These are phyloP conservation scores for Perognathus longimembris DNA, from an alignment of 2,113 vertebrate genomes.

Conservation along the genomic window DNA sequence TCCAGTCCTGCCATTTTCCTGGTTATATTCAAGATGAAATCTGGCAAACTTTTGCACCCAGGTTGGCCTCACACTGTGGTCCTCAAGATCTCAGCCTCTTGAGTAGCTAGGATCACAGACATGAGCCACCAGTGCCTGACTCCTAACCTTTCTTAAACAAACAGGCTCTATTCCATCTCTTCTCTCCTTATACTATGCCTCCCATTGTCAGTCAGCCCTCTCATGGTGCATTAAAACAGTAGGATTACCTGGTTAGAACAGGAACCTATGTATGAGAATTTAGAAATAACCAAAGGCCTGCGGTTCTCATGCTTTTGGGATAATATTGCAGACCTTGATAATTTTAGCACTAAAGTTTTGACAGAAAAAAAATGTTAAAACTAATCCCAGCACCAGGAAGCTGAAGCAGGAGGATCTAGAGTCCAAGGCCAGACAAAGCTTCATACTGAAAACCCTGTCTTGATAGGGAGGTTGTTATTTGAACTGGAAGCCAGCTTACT, in stretches of 20 bases:
- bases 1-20: not conserved
- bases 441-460: too few species aligned
- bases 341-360: not conserved
- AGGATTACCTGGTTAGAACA: not conserved
- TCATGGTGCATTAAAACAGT: not conserved
- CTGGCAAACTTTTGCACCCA: too few species aligned
- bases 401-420: too few species aligned
- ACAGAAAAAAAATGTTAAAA: too few species aligned
- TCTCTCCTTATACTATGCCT: not conserved
- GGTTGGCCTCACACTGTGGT: too few species aligned
- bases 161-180: not conserved
- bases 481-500: constrained; percentile 23
- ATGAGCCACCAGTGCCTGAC: too few species aligned
- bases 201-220: not conserved
- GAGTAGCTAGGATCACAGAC: too few species aligned
- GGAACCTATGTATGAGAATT: not conserved
- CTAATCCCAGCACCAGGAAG: too few species aligned
- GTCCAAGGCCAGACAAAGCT: not conserved
- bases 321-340: not conserved
- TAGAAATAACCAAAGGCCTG: not conserved
- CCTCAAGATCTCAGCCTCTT: too few species aligned
- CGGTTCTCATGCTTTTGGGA: not conserved
- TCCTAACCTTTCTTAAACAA: not conserved
- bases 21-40: too few species aligned
- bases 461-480: not conserved